Percentiles rank a stretch among this genome's conserved stretches.
Conservation (phyloP, 2,797 vertebrate species). For the Chloroceryle amazona region DNA sequence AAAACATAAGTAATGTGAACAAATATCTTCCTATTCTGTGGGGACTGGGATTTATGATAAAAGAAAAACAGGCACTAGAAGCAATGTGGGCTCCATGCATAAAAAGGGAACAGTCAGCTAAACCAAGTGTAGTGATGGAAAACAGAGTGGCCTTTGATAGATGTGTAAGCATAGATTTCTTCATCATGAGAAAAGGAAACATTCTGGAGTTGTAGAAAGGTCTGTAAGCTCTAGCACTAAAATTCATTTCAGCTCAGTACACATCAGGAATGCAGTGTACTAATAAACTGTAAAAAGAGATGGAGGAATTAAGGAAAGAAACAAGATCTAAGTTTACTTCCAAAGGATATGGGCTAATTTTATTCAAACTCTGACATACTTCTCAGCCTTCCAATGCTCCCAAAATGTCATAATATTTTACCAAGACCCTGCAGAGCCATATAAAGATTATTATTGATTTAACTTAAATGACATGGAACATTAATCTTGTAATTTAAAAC, state of each 20-base stretch:
- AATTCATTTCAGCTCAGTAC: neutral
- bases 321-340: constrained; percentile 11
- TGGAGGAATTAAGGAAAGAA: neutral
- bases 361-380: neutral
- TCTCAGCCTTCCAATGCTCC: neutral
- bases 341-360: neutral
- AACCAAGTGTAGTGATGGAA: neutral
- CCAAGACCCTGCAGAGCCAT: neutral
- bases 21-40: constrained; percentile 23
- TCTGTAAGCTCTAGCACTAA: constrained; percentile 3
- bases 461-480: neutral
- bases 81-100: neutral
- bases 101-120: neutral
- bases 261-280: constrained; percentile 7
- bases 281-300: constrained; percentile 40
- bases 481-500: neutral
- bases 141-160: constrained; percentile 32
- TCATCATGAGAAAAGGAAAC: constrained; percentile 26
- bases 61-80: constrained; percentile 14
- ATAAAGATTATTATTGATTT: neutral
- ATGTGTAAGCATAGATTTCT: constrained; percentile 17
- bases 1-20: constrained; percentile 32
- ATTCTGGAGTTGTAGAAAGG: constrained; percentile 9
- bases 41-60: constrained; percentile 43
- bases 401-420: neutral